These are phyloP conservation scores for Harpalus rubripes DNA, from an alignment of 2,888 invertebrate genomes.

Conservation along the genomic window DNA sequence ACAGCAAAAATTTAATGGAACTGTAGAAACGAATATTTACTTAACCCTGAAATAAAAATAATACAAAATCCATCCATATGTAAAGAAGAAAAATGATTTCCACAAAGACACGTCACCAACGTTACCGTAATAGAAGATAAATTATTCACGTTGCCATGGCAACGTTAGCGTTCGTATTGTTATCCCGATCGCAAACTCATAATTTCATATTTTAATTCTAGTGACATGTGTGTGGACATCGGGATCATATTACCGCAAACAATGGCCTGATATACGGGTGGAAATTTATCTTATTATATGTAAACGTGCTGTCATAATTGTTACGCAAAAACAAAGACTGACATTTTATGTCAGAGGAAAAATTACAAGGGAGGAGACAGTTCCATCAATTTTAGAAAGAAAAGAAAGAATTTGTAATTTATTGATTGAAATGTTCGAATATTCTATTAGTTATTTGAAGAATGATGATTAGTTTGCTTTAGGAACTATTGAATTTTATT, in stretches of 20 bases:
- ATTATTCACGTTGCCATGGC: conserved; percentile 17
- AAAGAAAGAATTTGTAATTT: not conserved
- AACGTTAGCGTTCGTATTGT: not conserved
- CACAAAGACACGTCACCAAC: conserved; percentile 32
- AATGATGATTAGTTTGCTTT: too few species aligned
- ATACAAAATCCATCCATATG: not conserved
- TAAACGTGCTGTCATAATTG: not conserved
- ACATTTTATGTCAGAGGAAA: not conserved
- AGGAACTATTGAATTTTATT: too few species aligned
- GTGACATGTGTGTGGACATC: conserved; percentile 28
- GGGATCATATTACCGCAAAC: conserved; percentile 31
- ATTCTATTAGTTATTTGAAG: too few species aligned
- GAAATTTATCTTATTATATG: conserved; percentile 4
- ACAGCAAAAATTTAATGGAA: not conserved
- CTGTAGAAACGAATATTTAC: not conserved
- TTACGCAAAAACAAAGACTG: not conserved
- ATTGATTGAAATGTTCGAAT: not conserved
- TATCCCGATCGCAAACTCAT: conserved; percentile 9
- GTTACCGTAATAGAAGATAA: conserved; percentile 22
- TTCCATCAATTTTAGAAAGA: too few species aligned
- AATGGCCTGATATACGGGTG: not conserved
- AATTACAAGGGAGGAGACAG: not conserved
- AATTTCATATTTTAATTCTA: conserved; percentile 48
- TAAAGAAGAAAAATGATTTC: conserved; percentile 46
- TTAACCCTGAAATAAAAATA: not conserved